Evolutionary conservation across 2,113 vertebrate species (phyloP).

Genomic region (Orycteropus afer): DNA sequence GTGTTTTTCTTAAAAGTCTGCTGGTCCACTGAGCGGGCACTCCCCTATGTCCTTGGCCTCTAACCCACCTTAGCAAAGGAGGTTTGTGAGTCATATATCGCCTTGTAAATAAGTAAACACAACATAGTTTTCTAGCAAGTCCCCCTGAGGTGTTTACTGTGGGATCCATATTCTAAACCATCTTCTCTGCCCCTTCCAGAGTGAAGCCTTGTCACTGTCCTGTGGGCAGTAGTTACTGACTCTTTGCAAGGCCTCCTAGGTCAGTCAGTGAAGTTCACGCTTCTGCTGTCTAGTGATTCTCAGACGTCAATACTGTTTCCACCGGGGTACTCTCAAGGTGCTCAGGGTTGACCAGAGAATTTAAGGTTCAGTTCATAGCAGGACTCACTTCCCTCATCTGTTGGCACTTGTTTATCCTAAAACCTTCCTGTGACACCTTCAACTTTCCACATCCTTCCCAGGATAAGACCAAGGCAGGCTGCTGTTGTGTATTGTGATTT

Average conservation of each 20-base stretch:
- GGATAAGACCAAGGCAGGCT: background rate
- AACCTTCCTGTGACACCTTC: background rate
- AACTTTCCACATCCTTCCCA: background rate
- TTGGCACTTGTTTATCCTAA: background rate
- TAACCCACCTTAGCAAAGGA: background rate
- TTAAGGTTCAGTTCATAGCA: background rate
- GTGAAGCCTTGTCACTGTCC: background rate
- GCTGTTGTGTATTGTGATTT: background rate
- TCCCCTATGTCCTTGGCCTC: background rate
- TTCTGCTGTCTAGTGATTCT: background rate
- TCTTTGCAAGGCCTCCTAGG: background rate
- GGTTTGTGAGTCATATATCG: background rate
- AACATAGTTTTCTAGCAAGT: slow-evolving; percentile 45
- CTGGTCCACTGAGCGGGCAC: background rate
- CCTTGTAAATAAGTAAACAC: slow-evolving; percentile 56
- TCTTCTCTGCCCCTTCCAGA: background rate
- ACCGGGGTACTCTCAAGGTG: background rate
- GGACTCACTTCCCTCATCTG: background rate
- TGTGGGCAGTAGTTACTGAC: background rate
- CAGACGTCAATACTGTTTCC: background rate
- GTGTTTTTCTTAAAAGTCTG: background rate
- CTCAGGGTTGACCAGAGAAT: background rate
- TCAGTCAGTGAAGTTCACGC: background rate
- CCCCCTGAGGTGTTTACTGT: background rate
- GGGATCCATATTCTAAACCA: background rate